These are phyloP conservation scores for Nothoprocta perdicaria DNA, from an alignment of 2,113 vertebrate species.

Conservation along the genomic window DNA sequence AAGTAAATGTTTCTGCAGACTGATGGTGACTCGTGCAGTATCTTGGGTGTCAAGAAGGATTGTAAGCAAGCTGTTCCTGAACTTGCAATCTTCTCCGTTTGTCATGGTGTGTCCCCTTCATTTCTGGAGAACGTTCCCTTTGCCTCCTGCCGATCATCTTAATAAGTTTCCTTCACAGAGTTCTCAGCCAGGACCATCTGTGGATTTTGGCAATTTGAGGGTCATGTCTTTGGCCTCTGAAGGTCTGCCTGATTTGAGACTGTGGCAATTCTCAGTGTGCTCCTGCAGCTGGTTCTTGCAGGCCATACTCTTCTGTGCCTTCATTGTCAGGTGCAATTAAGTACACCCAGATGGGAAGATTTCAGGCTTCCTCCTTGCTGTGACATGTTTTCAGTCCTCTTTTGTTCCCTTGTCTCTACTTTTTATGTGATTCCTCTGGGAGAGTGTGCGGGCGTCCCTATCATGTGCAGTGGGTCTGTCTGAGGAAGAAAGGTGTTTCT, in stretches of 20 bases:
- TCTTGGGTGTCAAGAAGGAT: not conserved
- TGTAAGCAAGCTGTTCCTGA: not conserved
- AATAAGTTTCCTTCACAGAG: not conserved
- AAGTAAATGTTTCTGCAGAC: not conserved
- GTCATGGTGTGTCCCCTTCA: not conserved
- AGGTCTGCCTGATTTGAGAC: not conserved
- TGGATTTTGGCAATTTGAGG: not conserved
- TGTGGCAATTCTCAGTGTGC: not conserved
- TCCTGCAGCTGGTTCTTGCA: not conserved
- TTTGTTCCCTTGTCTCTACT: not conserved
- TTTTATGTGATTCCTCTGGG: not conserved
- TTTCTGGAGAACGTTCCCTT: slow-evolving; percentile 11
- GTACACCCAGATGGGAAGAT: not conserved
- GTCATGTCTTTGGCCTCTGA: not conserved
- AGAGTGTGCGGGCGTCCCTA: not conserved
- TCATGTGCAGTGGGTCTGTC: not conserved
- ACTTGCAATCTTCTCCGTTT: not conserved
- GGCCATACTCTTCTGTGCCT: not conserved
- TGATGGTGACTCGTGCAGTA: not conserved
- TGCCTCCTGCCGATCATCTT: not conserved
- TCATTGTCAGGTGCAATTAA: not conserved
- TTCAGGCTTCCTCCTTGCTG: not conserved
- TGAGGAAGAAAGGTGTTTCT: not conserved
- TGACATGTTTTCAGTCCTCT: not conserved
- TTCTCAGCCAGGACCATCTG: not conserved